Conservation (phyloP, 2,797 vertebrate species). For the Periophthalmus magnuspinnatus region DNA sequence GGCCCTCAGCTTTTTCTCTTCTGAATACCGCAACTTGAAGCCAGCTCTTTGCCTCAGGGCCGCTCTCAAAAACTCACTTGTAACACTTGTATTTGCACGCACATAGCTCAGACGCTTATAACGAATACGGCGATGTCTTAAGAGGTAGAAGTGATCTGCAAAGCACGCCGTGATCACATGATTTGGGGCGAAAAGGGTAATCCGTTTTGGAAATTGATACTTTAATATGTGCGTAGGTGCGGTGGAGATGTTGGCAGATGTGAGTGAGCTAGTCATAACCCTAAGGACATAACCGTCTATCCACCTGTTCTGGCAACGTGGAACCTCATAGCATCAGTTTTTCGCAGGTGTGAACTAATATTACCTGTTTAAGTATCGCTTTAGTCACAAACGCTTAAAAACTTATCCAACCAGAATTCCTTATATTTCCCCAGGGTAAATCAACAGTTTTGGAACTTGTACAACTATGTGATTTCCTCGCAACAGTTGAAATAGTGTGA, state of each 20-base stretch:
- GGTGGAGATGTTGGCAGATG: slow-evolving; percentile 15
- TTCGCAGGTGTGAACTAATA: neutral
- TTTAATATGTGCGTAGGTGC: neutral
- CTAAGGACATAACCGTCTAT: slow-evolving; percentile 41
- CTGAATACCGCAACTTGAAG: slow-evolving; percentile 39
- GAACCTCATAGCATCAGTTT: neutral
- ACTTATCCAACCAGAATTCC: neutral
- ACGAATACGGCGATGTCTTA: slow-evolving; percentile 17
- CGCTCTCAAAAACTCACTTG: slow-evolving; percentile 45
- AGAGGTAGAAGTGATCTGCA: slow-evolving; percentile 1
- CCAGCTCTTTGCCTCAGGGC: slow-evolving; percentile 45
- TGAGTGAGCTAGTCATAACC: slow-evolving; percentile 46
- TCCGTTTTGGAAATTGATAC: slow-evolving; percentile 16
- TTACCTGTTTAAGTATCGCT: neutral
- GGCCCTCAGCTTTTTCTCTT: slow-evolving; percentile 28
- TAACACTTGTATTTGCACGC: slow-evolving; percentile 23
- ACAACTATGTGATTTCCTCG: neutral
- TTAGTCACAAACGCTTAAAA: neutral
- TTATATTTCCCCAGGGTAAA: neutral
- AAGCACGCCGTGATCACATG: slow-evolving; percentile 3
- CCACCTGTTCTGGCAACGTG: slow-evolving; percentile 20
- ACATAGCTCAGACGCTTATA: slow-evolving; percentile 21
- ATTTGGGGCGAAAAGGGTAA: slow-evolving; percentile 24
- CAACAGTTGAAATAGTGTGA: neutral
- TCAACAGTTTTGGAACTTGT: neutral